Evolutionary conservation across 2,888 invertebrate species (phyloP).

Genomic region (Lithophane socia): DNA sequence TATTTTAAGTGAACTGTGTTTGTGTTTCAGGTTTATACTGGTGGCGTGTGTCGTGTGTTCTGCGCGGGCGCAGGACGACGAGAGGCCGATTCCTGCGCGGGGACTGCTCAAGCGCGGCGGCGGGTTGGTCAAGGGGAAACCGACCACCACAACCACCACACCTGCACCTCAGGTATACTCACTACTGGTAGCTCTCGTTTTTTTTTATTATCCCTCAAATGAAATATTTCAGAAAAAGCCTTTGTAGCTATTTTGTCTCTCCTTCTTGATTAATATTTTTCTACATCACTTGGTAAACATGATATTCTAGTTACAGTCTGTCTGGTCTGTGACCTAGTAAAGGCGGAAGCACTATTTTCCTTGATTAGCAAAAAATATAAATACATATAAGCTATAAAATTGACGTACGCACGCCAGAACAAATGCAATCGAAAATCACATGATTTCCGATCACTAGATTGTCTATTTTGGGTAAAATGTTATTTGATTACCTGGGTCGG

Average conservation of each 20-base stretch:
- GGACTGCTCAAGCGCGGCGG: slow-evolving; percentile 82
- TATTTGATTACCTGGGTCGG: slow-evolving; percentile 58
- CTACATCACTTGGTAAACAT: slow-evolving; percentile 1
- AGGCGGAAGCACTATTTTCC: slow-evolving; percentile 23
- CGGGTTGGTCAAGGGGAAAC: slow-evolving; percentile 79
- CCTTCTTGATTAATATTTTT: neutral
- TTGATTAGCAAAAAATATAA: slow-evolving; percentile 3
- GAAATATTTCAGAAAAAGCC: neutral
- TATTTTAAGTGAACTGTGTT: slow-evolving; percentile 15
- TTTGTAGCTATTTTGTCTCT: neutral
- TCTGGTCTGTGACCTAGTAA: slow-evolving; percentile 31
- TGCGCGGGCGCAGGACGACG: slow-evolving; percentile 82
- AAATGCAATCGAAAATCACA: slow-evolving; percentile 1
- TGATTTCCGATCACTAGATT: slow-evolving; percentile 15
- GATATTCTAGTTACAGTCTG: neutral
- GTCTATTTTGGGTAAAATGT: slow-evolving; percentile 56
- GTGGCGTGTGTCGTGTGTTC: slow-evolving; percentile 80
- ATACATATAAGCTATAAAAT: neutral
- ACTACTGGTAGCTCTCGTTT: neutral
- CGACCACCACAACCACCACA: slow-evolving; percentile 85
- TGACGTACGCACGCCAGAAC: neutral
- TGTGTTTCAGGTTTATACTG: slow-evolving; percentile 81
- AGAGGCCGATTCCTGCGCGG: slow-evolving; percentile 73
- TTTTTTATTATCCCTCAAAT: neutral
- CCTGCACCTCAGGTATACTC: slow-evolving; percentile 80